Evolutionary conservation across 2,113 vertebrate genomes (phyloP), one percentile per base, ranked within the genome.

Genomic region (Aptenodytes forsteri): DNA sequence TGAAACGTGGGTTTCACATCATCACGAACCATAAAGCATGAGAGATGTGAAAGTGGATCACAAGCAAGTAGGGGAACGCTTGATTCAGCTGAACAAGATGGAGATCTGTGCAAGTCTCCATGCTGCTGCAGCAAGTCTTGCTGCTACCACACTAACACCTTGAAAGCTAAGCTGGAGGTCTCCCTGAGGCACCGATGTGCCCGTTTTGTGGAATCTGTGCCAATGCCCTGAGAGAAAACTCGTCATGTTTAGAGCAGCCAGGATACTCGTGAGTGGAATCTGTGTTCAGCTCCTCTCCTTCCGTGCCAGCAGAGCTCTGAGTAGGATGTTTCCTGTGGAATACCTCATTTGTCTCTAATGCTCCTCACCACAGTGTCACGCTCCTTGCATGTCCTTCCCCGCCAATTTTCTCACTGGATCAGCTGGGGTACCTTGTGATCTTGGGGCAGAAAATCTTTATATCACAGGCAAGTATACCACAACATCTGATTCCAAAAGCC

Each of bases 41-140:
- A n/a, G 42, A 54, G 40, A 47, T 56, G 22, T 66, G 62, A 59
- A 82, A 94, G 77, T 18, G 17, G 26, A 23, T 80, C 65, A n/a
- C 46, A 64, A 44, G 54, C 27, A 58, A 73, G 32, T 6, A 55
- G 12, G 36, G 34, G 27, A 88, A 26, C 0, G 0, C 32, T 50
- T 27, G 40, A 69, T 83, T 72, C 11, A 55, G 22, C 14, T 40
- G 70, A 71, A 21, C 15, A 32, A 78, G 36, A 19, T 17, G 8
- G 8, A 83, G 40, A 54, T 17, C 20, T 62, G 10, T 83, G 15
- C 0, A 2, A 54, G 36, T 59, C 34, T 71, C 56, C 6, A 2
- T 13, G 65, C 56, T 90, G 69, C 92, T 27, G n/a, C 38, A 67
- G 61, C 65, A 76, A 32, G 20, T 40, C 52, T 38, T 47, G 44